phyloP scores from a whole-genome alignment of 2,888 invertebrate species.

The Trissolcus japonicus region DNA sequence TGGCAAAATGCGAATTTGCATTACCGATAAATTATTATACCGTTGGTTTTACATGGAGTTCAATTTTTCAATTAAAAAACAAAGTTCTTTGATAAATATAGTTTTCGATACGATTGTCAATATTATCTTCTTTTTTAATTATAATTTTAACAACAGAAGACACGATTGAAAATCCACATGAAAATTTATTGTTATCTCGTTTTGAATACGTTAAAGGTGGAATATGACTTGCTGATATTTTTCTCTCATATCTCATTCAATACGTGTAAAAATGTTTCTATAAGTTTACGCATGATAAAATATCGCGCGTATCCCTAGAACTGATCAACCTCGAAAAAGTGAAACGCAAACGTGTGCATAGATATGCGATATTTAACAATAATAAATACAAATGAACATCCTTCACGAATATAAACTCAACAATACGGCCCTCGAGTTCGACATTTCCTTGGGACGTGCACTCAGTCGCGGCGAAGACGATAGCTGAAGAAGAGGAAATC shows the following conservation, averaged over 20 bases:
- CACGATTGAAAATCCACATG: too few species aligned
- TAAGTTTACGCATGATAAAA: constrained; percentile 20
- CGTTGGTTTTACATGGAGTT: too few species aligned
- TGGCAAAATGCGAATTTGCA: too few species aligned
- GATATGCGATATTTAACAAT: constrained; percentile 41
- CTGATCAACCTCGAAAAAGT: constrained; percentile 10
- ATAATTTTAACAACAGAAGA: too few species aligned
- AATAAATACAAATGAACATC: constrained; percentile 44
- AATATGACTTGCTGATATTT: constrained; percentile 29
- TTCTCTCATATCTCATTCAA: constrained; percentile 13
- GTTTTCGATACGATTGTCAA: too few species aligned
- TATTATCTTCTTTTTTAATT: too few species aligned
- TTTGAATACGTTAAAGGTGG: constrained; percentile 6
- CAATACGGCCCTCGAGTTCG: constrained; percentile 44
- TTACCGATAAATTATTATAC: too few species aligned
- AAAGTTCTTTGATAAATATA: too few species aligned
- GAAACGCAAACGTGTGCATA: constrained; percentile 28
- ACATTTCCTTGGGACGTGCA: constrained; percentile 46
- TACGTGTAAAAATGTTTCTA: constrained; percentile 33
- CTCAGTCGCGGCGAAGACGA: constrained; percentile 45
- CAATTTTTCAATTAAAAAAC: too few species aligned
- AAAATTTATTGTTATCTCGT: not conserved
- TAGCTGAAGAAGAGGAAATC: constrained; percentile 57
- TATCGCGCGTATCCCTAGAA: constrained; percentile 4
- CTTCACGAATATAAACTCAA: constrained; percentile 40